Evolutionary conservation across 2,888 invertebrate genomes (phyloP).

Genomic region (Tenthredo scrophulariae): DNA sequence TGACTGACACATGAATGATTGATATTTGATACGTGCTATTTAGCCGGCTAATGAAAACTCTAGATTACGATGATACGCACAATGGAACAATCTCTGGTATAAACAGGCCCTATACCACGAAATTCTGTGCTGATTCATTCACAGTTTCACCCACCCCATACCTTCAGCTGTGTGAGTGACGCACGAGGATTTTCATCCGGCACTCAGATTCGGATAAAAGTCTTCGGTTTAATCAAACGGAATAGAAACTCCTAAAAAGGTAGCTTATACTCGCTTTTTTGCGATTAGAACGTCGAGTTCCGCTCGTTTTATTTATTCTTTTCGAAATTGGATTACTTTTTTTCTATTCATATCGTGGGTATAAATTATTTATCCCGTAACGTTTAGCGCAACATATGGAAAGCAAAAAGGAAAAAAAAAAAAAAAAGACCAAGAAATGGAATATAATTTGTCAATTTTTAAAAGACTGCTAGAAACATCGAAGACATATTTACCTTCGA

Average conservation of each 20-base stretch:
- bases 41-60: constrained; percentile 47
- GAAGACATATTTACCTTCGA: constrained; percentile 64
- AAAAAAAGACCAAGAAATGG: constrained; percentile 51
- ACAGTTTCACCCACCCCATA: background rate
- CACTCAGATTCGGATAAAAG: constrained; percentile 41
- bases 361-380: background rate
- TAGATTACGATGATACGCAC: constrained; percentile 47
- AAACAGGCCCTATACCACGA: constrained; percentile 36
- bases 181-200: constrained; percentile 27
- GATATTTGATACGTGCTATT: constrained; percentile 52
- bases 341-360: background rate
- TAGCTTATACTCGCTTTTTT: constrained; percentile 14
- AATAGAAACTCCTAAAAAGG: constrained; percentile 26
- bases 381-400: constrained; percentile 18
- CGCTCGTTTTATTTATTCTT: too few species aligned
- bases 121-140: constrained; percentile 37
- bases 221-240: constrained; percentile 48
- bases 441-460: background rate
- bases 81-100: constrained; percentile 22
- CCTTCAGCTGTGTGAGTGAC: background rate
- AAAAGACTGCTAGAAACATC: constrained; percentile 51
- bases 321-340: background rate
- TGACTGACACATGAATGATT: constrained; percentile 45
- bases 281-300: background rate
- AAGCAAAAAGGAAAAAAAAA: constrained; percentile 55